Conservation (phyloP, 2,113 vertebrate species). For the Catagonus wagneri region DNA sequence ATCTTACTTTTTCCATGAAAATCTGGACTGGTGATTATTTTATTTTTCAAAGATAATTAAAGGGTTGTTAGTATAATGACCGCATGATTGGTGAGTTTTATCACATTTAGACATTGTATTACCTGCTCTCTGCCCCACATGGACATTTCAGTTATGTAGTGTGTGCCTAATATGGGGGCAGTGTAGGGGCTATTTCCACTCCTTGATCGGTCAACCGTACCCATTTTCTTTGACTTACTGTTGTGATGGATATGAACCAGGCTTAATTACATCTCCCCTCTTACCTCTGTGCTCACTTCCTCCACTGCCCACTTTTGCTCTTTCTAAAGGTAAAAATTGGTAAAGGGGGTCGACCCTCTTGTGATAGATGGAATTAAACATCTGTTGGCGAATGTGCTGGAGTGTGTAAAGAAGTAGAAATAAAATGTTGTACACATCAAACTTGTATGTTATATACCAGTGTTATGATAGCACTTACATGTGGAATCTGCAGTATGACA, state of each 20-base stretch:
- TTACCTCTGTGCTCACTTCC: not conserved
- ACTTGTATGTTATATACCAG: not conserved
- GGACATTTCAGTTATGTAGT: not conserved
- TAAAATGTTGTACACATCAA: not conserved
- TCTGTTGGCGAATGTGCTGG: not conserved
- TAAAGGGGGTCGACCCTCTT: not conserved
- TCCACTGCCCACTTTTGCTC: not conserved
- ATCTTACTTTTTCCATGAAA: not conserved
- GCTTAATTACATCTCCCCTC: not conserved
- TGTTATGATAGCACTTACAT: not conserved
- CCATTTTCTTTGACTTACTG: not conserved
- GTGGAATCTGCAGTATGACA: not conserved
- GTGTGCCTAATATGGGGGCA: not conserved
- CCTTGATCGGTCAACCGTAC: not conserved
- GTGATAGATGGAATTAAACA: not conserved
- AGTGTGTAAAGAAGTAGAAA: not conserved
- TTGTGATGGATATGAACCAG: not conserved
- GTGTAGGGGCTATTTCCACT: not conserved
- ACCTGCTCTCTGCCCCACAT: not conserved
- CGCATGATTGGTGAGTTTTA: not conserved
- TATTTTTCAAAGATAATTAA: conserved; percentile 38
- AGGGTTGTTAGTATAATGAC: not conserved
- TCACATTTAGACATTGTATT: not conserved
- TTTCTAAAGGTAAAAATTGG: not conserved
- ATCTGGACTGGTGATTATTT: not conserved